phyloP scores from a whole-genome alignment of 2,113 vertebrate species.

The Cavia porcellus region DNA sequence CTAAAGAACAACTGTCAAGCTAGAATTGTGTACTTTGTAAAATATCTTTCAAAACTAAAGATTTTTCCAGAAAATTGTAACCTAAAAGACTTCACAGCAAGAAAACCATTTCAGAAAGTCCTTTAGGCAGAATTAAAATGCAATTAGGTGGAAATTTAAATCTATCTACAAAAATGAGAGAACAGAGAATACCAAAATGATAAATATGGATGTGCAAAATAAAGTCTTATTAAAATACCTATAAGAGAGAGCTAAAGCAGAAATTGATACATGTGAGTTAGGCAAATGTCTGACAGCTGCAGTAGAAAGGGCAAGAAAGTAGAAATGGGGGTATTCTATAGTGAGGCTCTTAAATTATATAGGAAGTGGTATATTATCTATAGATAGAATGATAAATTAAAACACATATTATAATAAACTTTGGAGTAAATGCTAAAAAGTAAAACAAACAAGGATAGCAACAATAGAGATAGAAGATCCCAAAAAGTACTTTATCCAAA shows the following conservation, averaged over 20 bases:
- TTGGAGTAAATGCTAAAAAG: not conserved
- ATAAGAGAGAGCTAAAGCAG: slow-evolving; percentile 3
- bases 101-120: not conserved
- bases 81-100: not conserved
- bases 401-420: not conserved
- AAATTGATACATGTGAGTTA: not conserved
- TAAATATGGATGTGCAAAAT: slow-evolving; percentile 10
- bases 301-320: not conserved
- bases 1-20: not conserved
- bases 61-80: not conserved
- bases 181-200: not conserved
- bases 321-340: not conserved
- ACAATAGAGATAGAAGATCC: not conserved
- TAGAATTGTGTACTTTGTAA: slow-evolving; percentile 28
- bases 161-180: not conserved
- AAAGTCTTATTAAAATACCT: not conserved
- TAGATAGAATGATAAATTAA: not conserved
- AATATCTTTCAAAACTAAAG: slow-evolving; percentile 24
- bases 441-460: not conserved
- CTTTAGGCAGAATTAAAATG: slow-evolving; percentile 14
- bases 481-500: not conserved
- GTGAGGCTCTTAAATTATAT: not conserved
- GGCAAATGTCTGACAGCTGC: not conserved
- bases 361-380: not conserved
- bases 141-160: not conserved